Evolutionary conservation across 2,888 invertebrate genomes (phyloP).

Genomic region (Drosophila borborema): DNA sequence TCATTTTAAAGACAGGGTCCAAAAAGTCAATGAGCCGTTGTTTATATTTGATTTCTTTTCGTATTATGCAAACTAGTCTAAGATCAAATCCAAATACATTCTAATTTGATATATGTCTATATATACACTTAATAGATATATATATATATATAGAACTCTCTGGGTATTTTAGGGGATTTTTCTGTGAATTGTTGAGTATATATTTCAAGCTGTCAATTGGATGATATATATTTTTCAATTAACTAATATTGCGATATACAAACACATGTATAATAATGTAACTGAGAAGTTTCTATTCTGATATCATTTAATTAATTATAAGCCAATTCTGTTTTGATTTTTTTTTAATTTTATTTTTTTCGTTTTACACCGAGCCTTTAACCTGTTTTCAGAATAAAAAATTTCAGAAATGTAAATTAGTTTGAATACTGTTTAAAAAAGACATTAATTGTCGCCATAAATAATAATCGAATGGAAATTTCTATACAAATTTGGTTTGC

Average conservation of each 20-base stretch:
- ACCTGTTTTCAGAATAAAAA: slow-evolving; percentile 25
- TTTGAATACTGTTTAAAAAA: background rate
- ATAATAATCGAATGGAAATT: slow-evolving; percentile 6
- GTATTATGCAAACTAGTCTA: slow-evolving; percentile 34
- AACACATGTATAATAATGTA: background rate
- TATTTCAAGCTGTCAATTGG: background rate
- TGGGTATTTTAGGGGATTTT: slow-evolving; percentile 19
- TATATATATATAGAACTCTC: background rate
- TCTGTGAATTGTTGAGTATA: background rate
- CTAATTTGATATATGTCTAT: slow-evolving; percentile 2
- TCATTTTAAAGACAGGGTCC: background rate
- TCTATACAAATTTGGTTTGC: background rate
- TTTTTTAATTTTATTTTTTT: background rate
- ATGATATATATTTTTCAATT: slow-evolving; percentile 11
- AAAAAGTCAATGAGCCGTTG: slow-evolving; percentile 31
- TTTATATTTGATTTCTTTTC: slow-evolving; percentile 23
- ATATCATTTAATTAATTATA: slow-evolving; percentile 6
- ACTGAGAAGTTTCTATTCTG: background rate
- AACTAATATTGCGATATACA: background rate
- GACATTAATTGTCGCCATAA: background rate
- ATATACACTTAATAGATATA: background rate
- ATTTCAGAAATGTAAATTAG: slow-evolving; percentile 22
- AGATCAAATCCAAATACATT: slow-evolving; percentile 14
- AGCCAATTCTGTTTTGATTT: slow-evolving; percentile 1
- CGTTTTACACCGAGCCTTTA: background rate